Evolutionary conservation across 1,140 invertebrate genomes (phyloP), one percentile per base, ranked within the genome.

Genomic region (Polypedilum vanderplanki): DNA sequence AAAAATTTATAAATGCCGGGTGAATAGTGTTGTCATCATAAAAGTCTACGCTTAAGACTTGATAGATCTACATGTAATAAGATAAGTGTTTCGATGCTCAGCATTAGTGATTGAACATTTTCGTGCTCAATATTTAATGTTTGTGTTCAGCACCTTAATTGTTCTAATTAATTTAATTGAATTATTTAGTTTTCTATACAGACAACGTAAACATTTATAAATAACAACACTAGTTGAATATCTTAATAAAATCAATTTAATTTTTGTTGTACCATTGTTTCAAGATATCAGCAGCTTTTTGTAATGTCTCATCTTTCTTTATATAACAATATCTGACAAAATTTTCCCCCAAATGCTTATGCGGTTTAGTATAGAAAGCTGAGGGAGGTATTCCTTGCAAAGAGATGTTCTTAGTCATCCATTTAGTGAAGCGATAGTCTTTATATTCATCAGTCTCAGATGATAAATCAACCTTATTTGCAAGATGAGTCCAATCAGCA

Each of bases 351-450:
- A 97, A 83, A 76, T 87, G 81, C 82, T 97, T 97, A 82, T 98
- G 88, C 17, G 85, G 84, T 1, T 88, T 84, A 65, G 89, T 90
- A 82, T 98, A 99, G 84, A 99, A 99, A 0, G 95, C 96, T 73
- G 92, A 92, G 9, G 94, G 92, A 15, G 98, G 98, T 79, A 99
- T 98, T 40, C 93, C 91, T 79, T 96, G 91, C 20, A 99, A 83
- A 76, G 96, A 95, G 81, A 95, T 90, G 80, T 97, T 93, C 81
- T 94, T 96, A 0, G 90, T 92, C 86, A 99, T 90, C 92, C 96
- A 99, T 83, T 97, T 94, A 0, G 94, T 94, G 83, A 99, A 98
- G 79, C 88, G 88, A 80, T 96, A 98, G 84, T 99, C 97, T 77
- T 90, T 90, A 77, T 90, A 86, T 78, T 85, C 82, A 79, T 95